Evolutionary conservation across 1,140 invertebrate species (phyloP), one percentile per base, ranked within the genome.

Genomic region (Pseudobourletiella spinata): DNA sequence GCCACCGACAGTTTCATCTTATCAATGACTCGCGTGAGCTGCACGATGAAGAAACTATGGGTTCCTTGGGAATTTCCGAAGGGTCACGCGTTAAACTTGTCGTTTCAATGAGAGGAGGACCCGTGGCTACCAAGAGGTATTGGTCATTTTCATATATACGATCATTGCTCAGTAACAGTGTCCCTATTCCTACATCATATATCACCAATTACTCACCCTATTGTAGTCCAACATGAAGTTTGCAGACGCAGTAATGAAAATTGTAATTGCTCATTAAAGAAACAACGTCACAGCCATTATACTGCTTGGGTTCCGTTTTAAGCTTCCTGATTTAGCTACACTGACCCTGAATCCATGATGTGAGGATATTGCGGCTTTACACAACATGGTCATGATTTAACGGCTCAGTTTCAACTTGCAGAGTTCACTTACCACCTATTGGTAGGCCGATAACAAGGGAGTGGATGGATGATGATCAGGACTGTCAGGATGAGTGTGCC

Each of bases 391-490:
- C n/a, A n/a, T n/a, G n/a, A n/a, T n/a, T n/a, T n/a, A n/a, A n/a
- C n/a, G n/a, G n/a, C n/a, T n/a, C n/a, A n/a, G n/a, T n/a, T n/a
- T n/a, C n/a, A n/a, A n/a, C n/a, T n/a, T n/a, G 48, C 15, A 55
- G 52, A 18, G 52, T 55, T 15, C 52, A 55, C 20, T 39, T 55
- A 35, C 52, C 52, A 55, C 52, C 52, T 11, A 55, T 55, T 32
- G 52, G 52, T 32, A 29, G 52, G 20, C 52, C 52, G 14, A 6
- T 14, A n/a, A 55, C 29, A 35, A 55, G 26, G 11, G 52, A 55
- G 2, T 55, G 52, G 52, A 18, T 11, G 3, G 52, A 35, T 3
- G 52, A 55, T 32, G 52, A 55, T 3, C 24, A 3, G 8, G 50
- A 52, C 29, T 48, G 6, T 25, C 11, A 48, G 22, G 52, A 55